These are phyloP conservation scores for Aleiodes alternator DNA, from an alignment of 2,888 invertebrate species.

Conservation along the genomic window DNA sequence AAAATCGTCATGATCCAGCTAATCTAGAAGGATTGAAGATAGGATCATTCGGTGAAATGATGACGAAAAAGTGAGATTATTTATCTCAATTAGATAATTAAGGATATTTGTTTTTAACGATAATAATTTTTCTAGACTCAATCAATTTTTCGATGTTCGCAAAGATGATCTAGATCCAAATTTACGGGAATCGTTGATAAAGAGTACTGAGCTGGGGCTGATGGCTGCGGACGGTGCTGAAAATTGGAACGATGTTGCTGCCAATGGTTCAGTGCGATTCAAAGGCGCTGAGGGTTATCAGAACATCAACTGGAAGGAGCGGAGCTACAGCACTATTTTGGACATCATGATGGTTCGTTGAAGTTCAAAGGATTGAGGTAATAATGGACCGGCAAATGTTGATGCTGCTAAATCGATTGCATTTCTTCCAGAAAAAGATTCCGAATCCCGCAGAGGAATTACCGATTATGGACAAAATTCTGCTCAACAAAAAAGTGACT, in stretches of 20 bases:
- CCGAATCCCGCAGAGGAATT: constrained; percentile 65
- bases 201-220: constrained; percentile 41
- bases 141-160: constrained; percentile 46
- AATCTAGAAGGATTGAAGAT: constrained; percentile 1
- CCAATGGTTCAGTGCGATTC: background rate
- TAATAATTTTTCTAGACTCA: constrained; percentile 48
- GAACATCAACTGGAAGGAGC: constrained; percentile 64
- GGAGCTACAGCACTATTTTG: constrained; percentile 63
- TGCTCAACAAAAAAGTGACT: constrained; percentile 62
- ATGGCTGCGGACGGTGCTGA: constrained; percentile 55
- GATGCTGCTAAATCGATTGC: too few relatives aligned
- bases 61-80: constrained; percentile 49
- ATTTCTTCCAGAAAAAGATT: constrained; percentile 62
- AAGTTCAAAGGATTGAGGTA: background rate
- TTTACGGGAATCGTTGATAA: constrained; percentile 49
- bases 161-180: constrained; percentile 51
- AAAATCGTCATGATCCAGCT: background rate
- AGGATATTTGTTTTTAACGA: background rate
- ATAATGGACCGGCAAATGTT: too few relatives aligned
- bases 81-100: background rate
- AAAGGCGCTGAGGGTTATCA: constrained; percentile 54
- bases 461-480: constrained; percentile 64
- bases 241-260: constrained; percentile 57
- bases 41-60: constrained; percentile 47
- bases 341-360: constrained; percentile 66